Base-by-base conservation (phyloP, 2,797 vertebrate species). In the Cephalopachus bancanus region DNA sequence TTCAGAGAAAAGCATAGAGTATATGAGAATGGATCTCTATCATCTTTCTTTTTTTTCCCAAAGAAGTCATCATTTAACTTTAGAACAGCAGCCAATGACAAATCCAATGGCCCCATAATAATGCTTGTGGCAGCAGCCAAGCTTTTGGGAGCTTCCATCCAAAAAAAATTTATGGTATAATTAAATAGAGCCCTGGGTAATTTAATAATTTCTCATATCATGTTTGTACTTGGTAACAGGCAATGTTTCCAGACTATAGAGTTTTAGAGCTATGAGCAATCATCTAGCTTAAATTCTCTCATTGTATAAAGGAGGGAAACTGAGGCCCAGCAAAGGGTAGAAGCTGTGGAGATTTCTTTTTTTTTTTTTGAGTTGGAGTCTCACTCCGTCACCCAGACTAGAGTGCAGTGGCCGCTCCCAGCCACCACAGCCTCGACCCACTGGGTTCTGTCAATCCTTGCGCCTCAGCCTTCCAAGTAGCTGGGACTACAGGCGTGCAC, bases 81-180 rank as follows among this genome's bases (percentile, higher is more conserved):
- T 30, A 92, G 89, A 74, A 96, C 0, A 76, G 57, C 0, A n/a
- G 55, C 10, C 0, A 90, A 4, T 22, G 75, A 2, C 33, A 93
- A 75, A 96, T 93, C n/a, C 28, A 75, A n/a, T 55, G 92, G 83
- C n/a, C 76, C 22, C 16, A 9, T 62, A 84, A 90, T 7, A 20
- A 89, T 55, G 67, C 94, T 57, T 85, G 49, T 26, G 59, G 79
- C 0, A 0, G 37, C 60, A 88, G 89, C 85, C 85, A 92, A 91
- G 64, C 30, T 51, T 55, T 30, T 62, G 86, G 91, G 86, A 92
- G 53, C 92, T 62, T 91, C 92, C 57, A 64, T 76, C 71, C 87
- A 74, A 65, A 94, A 93, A 67, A n/a, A 83, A 80, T 85, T 83
- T 72, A 92, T 6, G 57, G 89, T 64, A 57, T 64, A 93, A 95